A percentile compares a stretch with the other conserved stretches of the same genome.
These are phyloP conservation scores for Gopherus evgoodei DNA, from an alignment of 2,113 vertebrate species.

Conservation along the genomic window DNA sequence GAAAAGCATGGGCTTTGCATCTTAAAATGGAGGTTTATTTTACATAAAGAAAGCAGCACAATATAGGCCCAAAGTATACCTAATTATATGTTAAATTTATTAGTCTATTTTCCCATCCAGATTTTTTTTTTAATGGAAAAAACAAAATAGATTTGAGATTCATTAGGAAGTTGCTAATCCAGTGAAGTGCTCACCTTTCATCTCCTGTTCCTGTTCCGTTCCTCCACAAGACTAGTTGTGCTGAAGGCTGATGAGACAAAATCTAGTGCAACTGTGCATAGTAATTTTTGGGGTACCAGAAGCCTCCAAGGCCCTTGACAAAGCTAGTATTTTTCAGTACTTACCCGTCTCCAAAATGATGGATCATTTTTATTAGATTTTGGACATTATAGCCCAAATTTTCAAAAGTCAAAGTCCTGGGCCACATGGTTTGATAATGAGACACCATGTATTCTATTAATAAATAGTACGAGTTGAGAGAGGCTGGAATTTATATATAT, in stretches of 20 bases:
- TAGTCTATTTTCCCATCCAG: background rate
- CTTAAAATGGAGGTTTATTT: background rate
- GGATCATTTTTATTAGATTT: slow-evolving; percentile 23
- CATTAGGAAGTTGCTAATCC: background rate
- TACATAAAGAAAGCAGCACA: background rate
- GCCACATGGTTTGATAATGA: background rate
- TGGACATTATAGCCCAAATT: slow-evolving; percentile 11
- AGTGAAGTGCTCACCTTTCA: background rate
- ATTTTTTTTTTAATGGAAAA: background rate
- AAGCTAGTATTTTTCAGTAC: background rate
- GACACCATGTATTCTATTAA: background rate
- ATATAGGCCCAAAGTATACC: background rate
- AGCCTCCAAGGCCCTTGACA: slow-evolving; percentile 1
- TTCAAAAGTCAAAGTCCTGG: slow-evolving; percentile 30
- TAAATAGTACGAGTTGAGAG: background rate
- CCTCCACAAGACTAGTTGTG: background rate
- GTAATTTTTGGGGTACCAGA: slow-evolving; percentile 4
- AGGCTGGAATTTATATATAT: background rate
- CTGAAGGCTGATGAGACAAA: background rate
- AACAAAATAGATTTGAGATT: background rate
- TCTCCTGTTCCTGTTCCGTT: background rate
- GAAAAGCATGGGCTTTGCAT: background rate
- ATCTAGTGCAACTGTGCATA: background rate
- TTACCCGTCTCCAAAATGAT: slow-evolving; percentile 3
- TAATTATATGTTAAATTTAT: fast-evolving